phyloP scores from a whole-genome alignment of 2,113 vertebrate species.

The Sakesphorus luctuosus region DNA sequence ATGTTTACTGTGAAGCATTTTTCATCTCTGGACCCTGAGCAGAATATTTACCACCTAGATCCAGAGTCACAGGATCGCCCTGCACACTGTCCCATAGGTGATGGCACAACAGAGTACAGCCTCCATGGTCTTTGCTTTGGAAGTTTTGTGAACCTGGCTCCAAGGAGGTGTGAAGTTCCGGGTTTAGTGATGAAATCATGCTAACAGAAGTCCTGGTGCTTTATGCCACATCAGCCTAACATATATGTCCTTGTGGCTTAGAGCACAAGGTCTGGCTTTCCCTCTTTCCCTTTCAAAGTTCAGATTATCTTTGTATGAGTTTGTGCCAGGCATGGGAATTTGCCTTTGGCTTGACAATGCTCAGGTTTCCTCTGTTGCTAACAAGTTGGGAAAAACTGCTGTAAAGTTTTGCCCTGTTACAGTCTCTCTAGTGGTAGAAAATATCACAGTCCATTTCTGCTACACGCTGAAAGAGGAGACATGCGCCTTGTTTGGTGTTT shows the following conservation, averaged over 20 bases:
- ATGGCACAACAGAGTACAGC: too few relatives aligned
- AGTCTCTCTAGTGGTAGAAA: neutral
- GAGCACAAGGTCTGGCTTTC: neutral
- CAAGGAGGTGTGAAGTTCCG: neutral
- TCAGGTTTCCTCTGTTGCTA: neutral
- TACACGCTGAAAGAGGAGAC: neutral
- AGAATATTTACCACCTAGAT: neutral
- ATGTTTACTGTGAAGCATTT: neutral
- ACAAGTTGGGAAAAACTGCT: neutral
- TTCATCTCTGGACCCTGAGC: neutral
- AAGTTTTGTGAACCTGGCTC: neutral
- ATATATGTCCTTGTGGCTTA: rapidly evolving
- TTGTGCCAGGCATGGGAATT: neutral
- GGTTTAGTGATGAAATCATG: neutral
- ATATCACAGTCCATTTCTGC: neutral
- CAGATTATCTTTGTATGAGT: too few relatives aligned
- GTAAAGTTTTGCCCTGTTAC: neutral
- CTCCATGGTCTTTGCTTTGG: neutral
- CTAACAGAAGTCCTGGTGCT: neutral
- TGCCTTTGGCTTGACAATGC: neutral
- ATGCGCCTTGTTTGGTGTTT: neutral
- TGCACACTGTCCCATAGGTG: rapidly evolving
- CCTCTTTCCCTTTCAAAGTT: neutral
- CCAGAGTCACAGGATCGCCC: neutral
- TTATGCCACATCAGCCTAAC: neutral